A percentile compares a stretch with the other conserved stretches of the same genome.
phyloP scores from a whole-genome alignment of 2,888 invertebrate species.

The Zonitis immaculata region DNA sequence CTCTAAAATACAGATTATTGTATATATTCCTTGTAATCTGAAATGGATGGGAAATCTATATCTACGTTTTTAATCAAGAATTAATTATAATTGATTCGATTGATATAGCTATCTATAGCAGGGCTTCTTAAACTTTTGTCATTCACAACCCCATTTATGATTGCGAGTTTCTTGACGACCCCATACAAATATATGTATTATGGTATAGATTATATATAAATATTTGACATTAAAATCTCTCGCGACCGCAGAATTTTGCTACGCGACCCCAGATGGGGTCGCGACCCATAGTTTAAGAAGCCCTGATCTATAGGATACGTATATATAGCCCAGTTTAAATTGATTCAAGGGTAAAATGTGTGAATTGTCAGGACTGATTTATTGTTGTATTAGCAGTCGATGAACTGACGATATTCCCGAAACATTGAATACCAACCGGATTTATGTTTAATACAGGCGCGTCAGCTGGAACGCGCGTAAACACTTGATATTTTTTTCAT shows the following conservation, averaged over 20 bases:
- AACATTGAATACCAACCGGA: slow-evolving; percentile 29
- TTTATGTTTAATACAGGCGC: slow-evolving; percentile 37
- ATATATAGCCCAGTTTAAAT: background rate
- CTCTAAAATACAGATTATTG: background rate
- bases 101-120: no score
- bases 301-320: background rate
- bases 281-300: background rate
- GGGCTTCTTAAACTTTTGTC: slow-evolving; percentile 2
- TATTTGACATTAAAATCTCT: no score
- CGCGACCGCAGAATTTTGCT: no score
- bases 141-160: slow-evolving; percentile 8
- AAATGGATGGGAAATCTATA: background rate
- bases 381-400: slow-evolving; percentile 37
- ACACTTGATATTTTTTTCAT: slow-evolving; percentile 34
- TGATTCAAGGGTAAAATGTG: background rate
- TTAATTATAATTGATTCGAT: background rate
- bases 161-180: slow-evolving; percentile 13
- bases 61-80: background rate
- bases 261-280: background rate
- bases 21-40: no score
- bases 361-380: slow-evolving; percentile 25
- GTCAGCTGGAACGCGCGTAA: slow-evolving; percentile 39
- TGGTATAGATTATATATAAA: no score
- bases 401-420: slow-evolving; percentile 31
- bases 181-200: slow-evolving; percentile 16